Base-by-base conservation (phyloP, 1,140 invertebrate genomes). In the Aphaenogaster ashmeadi region DNA sequence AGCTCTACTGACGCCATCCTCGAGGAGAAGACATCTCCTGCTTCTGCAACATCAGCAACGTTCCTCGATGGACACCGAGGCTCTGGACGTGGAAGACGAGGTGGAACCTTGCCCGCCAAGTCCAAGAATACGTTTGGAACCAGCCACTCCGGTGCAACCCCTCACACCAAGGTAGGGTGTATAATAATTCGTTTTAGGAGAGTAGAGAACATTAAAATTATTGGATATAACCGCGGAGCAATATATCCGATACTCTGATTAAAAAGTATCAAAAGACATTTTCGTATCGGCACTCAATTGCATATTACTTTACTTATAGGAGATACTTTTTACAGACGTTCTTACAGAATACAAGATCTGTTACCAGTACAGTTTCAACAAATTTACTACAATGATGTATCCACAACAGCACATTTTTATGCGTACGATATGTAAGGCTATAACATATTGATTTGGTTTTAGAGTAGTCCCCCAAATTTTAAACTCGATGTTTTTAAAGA, bases 11-110 rank as follows among this genome's bases (percentile, higher is more conserved):
- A 98, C 98, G 2, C 98, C 98, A 4, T 97, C 97, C 1, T 97
- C 97, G 0, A 96, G 97, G 92, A 96, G 97, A 89, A 97, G 98
- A 94, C 97, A 98, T 89, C 95, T 98, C 15, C 94, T 98, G 36
- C 93, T 98, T 79, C 93, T 98, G 54, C 98, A 98, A 93, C 98
- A 98, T 93, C 97, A 98, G 91, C 98, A 98, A 93, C 95, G 98
- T 85, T 98, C 97, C 74, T 98, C 98, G 0, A 97, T 98, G 94
- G 98, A 98, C 92, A 98, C 97, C 1, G 98, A 98, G 92, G 97
- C 97, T 7, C 94, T 98, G 56, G 97, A 97, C 56, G 96, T 96
- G 2, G 97, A 98, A 90, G 97, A 98, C 92, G 97, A 97, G 91
- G 96, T 95, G 56, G 94, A 95, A 6, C 81, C 93, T n/a, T 91